Percentiles rank a stretch among this genome's conserved stretches.
Conservation (phyloP, 2,113 vertebrate genomes). For the Microtus montanus region DNA sequence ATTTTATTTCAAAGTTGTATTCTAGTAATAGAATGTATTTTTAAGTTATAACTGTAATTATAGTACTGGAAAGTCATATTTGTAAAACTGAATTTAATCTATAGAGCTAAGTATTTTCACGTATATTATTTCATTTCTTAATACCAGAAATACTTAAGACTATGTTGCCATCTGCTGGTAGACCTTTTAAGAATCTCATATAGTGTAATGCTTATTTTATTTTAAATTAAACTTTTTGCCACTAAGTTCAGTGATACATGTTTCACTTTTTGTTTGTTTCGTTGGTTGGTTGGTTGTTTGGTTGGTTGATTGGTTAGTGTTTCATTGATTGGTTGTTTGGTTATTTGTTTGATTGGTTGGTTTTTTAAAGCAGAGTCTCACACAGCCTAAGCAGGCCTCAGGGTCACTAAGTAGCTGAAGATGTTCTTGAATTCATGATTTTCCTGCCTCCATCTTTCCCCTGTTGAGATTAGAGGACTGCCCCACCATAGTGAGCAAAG, state of each 20-base stretch:
- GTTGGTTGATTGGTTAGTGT: no score
- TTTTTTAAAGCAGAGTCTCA: not conserved
- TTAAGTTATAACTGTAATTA: not conserved
- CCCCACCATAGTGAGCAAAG: not conserved
- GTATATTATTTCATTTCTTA: not conserved
- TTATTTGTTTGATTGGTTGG: not conserved
- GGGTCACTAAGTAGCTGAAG: not conserved
- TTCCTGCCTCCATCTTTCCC: not conserved
- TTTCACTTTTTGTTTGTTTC: not conserved
- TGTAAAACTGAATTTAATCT: constrained; percentile 14
- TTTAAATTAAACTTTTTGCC: constrained; percentile 60
- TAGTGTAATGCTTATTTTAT: constrained; percentile 3
- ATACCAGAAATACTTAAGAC: constrained; percentile 55
- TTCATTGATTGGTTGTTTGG: no score
- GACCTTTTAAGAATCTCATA: not conserved
- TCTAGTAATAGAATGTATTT: constrained; percentile 6
- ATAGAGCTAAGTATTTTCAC: not conserved
- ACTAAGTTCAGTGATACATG: constrained; percentile 3
- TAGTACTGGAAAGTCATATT: not conserved
- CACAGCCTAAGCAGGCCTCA: not conserved
- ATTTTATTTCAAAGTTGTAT: constrained; percentile 19
- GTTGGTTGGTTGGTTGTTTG: no score
- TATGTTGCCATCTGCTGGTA: constrained; percentile 78
- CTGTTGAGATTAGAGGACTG: not conserved
- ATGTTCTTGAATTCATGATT: not conserved